Evolutionary conservation across 2,797 vertebrate genomes (phyloP).

Genomic region (Coendou prehensilis): DNA sequence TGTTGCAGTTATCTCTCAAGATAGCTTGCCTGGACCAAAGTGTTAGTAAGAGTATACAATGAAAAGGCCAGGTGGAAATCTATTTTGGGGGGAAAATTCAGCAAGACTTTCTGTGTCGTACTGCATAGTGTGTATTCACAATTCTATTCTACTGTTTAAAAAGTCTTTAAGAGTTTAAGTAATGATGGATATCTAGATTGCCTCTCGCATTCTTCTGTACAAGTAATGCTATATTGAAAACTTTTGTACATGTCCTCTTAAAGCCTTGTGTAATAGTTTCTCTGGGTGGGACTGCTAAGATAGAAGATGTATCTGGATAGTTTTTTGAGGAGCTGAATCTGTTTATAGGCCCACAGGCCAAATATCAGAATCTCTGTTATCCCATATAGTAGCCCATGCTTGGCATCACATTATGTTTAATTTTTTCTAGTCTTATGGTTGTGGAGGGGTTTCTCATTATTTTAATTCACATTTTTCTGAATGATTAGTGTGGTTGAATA

Average conservation of each 20-base stretch:
- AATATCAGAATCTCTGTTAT: background rate
- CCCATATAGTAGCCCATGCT: background rate
- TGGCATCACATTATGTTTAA: background rate
- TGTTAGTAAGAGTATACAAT: background rate
- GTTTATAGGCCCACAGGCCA: background rate
- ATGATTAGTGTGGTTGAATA: background rate
- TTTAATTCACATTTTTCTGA: background rate
- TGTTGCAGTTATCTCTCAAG: background rate
- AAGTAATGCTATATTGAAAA: background rate
- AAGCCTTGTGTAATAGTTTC: background rate
- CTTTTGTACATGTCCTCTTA: background rate
- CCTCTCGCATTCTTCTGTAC: background rate
- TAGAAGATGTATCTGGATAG: background rate
- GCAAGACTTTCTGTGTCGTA: background rate
- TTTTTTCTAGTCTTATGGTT: background rate
- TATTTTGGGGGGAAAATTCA: conserved; percentile 19
- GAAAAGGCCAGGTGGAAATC: background rate
- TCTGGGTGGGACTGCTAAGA: background rate
- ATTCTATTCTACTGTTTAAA: conserved; percentile 23
- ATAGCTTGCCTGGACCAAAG: background rate
- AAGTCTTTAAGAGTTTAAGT: background rate
- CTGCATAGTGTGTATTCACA: background rate
- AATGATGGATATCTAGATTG: background rate
- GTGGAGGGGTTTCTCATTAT: background rate
- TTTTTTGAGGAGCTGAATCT: background rate